Evolutionary conservation across 2,888 invertebrate genomes (phyloP), one percentile per base, ranked within the genome.

Genomic region (Griposia aprilina): DNA sequence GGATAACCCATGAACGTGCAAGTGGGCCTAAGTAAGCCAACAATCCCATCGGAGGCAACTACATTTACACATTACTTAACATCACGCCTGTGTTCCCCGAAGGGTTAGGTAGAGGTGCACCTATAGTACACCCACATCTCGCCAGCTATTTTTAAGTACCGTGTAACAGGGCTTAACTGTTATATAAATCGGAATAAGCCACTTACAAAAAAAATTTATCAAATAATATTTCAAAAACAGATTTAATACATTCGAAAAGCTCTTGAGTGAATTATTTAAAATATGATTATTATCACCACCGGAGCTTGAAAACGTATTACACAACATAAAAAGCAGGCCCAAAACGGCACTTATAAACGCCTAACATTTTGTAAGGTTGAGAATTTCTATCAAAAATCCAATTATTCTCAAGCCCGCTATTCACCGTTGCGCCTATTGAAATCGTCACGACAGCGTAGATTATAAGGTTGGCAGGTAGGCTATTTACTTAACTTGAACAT

Each of bases 321-420:
- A 52, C 45, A 72, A 71, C 30, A 83, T 60, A 78, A 63, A 48
- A 71, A 68, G 30, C 45, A 50, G 36, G 13, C 50, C 65, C 80
- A 60, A 65, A 66, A 59, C 50, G 69, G 59, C 45, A 72, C 67
- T 79, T 67, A 71, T 45, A 66, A 78, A 63, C 30, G 65, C 60
- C 78, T 50, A 48, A 66, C 26, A 57, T 80, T 84, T 84, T 74
- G n/a, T 65, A 69, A 69, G 65, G 81, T 41, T 36, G 36, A 45
- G 80, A 70, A 84, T 80, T 82, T 82, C 82, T 82, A 84, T 80
- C 74, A 80, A 80, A 84, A 80, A 82, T 80, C 82, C 84, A 82
- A 82, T 82, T 82, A 82, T 82, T 77, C 84, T 82, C 80, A 65
- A 82, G 82, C 36, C 55, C 17, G 59, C 70, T 81, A 83, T 83